Evolutionary conservation across 2,888 invertebrate species (phyloP), one percentile per base, ranked within the genome.

Genomic region (Lepetodrilus schrolli): DNA sequence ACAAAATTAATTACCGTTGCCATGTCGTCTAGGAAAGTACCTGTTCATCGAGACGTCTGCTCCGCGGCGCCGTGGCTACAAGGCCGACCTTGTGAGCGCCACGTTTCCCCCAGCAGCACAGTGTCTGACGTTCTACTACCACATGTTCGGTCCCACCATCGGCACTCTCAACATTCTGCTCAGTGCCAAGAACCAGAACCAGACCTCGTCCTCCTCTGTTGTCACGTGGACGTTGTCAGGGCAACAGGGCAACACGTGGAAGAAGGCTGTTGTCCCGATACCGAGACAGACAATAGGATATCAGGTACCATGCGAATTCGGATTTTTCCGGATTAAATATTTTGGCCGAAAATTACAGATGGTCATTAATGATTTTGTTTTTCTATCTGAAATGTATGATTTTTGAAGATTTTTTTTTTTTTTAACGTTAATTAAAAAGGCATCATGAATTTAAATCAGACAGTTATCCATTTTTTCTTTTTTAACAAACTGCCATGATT

Each of bases 1-100:
- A n/a, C n/a, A n/a, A n/a, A n/a, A n/a, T n/a, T n/a, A n/a, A n/a
- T n/a, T n/a, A n/a, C n/a, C n/a, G n/a, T n/a, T n/a, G n/a, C 43
- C 4, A 43, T n/a, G 13, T 10, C 81, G 91, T 4, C 91, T 91
- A 70, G 94, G 94, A 81, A 83, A 86, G 43, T 87, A 87, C 77
- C 81, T 86, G 75, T 85, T 82, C 75, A 87, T 84, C 20, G 86
- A 87, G 74, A 81, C 93, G 0, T 91, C 92, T 13, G 92, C 92
- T 78, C 93, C 93, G 0, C 88, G 93, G 66, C 83, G 92, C 74
- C 92, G 92, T 1, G 93, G 93, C 0, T 93, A 93, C 83, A 78
- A 79, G 47, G 87, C 88, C 13, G 76, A 84, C 10, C 71, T 88
- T 2, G 81, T 82, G 68, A 88, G 88, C 76, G 78, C 82, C 13